phyloP scores from a whole-genome alignment of 2,797 vertebrate genomes.

The Champsocephalus gunnari region DNA sequence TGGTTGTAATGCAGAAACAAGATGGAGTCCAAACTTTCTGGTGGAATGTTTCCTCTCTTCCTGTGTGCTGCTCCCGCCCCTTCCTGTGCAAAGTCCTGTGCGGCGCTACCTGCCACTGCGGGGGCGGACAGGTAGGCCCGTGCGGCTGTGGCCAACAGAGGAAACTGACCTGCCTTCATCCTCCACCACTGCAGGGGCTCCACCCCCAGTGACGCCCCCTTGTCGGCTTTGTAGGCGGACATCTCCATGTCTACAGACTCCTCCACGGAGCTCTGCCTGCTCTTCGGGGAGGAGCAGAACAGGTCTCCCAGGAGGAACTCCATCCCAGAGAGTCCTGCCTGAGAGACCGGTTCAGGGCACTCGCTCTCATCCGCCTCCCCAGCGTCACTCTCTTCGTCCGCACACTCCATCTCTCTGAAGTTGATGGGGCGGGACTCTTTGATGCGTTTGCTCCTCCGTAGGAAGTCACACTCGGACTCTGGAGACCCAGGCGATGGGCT shows the following conservation, averaged over 20 bases:
- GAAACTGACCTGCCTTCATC: slow-evolving; percentile 79
- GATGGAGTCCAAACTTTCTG: slow-evolving; percentile 79
- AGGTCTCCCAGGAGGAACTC: slow-evolving; percentile 85
- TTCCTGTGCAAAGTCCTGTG: slow-evolving; percentile 69
- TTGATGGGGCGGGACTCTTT: slow-evolving; percentile 62
- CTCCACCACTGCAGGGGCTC: slow-evolving; percentile 86
- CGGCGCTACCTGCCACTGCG: slow-evolving; percentile 75
- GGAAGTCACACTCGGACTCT: slow-evolving; percentile 55
- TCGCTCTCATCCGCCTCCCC: slow-evolving; percentile 49
- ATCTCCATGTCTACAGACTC: slow-evolving; percentile 83
- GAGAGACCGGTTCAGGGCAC: slow-evolving; percentile 52
- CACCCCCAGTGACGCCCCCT: slow-evolving; percentile 77
- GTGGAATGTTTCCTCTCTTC: slow-evolving; percentile 80
- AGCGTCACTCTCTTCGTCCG: slow-evolving; percentile 46
- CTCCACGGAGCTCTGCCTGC: slow-evolving; percentile 72
- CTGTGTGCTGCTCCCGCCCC: slow-evolving; percentile 50
- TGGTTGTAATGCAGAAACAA: slow-evolving; percentile 85
- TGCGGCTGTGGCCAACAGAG: slow-evolving; percentile 77
- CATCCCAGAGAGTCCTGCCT: slow-evolving; percentile 73
- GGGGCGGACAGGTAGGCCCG: slow-evolving; percentile 82
- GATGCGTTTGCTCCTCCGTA: slow-evolving; percentile 72
- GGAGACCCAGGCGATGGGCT: slow-evolving; percentile 63
- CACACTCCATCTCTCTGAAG: slow-evolving; percentile 47
- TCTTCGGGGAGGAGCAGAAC: slow-evolving; percentile 65
- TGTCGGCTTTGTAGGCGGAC: slow-evolving; percentile 79